phyloP scores from a whole-genome alignment of 2,113 vertebrate genomes.

The Myotis yumanensis region DNA sequence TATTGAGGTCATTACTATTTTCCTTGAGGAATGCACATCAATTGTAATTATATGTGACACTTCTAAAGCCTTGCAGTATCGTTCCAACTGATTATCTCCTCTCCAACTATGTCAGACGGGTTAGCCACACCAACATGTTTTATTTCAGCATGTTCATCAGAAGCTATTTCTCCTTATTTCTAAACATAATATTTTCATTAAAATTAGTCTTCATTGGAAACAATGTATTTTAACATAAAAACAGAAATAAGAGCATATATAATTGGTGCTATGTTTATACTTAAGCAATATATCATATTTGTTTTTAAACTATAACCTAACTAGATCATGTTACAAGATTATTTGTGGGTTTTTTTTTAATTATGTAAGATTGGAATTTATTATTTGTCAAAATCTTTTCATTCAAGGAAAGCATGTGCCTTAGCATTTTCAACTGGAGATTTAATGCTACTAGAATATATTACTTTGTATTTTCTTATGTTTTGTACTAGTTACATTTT shows the following conservation, averaged over 20 bases:
- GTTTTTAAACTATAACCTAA: background rate
- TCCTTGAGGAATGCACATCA: constrained; percentile 57
- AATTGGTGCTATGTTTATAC: background rate
- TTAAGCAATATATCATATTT: background rate
- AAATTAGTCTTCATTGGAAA: constrained; percentile 37
- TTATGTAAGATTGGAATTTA: background rate
- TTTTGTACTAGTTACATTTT: background rate
- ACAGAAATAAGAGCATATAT: background rate
- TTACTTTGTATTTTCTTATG: background rate
- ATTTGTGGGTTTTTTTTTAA: constrained; percentile 18
- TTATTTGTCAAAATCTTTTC: background rate
- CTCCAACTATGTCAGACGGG: constrained; percentile 36
- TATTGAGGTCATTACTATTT: constrained; percentile 42
- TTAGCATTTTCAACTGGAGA: background rate
- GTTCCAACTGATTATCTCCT: background rate
- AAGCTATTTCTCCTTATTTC: constrained; percentile 60
- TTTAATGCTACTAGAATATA: background rate
- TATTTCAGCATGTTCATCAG: constrained; percentile 59
- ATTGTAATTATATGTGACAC: background rate
- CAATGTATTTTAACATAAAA: constrained; percentile 50
- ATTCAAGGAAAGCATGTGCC: background rate
- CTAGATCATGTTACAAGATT: background rate
- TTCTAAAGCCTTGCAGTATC: constrained; percentile 43
- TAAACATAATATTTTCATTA: constrained; percentile 55
- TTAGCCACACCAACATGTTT: background rate